Percentiles rank a stretch among this genome's conserved stretches.
Conservation (phyloP, 2,113 vertebrate genomes). For the Pelodiscus sinensis region DNA sequence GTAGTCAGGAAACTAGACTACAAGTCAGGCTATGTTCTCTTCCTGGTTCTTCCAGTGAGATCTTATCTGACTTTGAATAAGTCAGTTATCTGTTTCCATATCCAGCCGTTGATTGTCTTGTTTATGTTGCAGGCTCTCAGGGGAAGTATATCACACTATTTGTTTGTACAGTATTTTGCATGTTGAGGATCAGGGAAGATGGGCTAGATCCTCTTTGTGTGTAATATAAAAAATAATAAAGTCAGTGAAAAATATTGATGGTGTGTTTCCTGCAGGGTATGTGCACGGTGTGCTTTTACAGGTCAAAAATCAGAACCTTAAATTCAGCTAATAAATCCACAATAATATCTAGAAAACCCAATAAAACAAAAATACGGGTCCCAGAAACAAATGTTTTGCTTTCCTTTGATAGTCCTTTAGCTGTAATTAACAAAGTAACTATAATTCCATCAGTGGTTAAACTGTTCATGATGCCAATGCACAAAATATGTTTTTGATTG, state of each 20-base stretch:
- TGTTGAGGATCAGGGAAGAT: too few species aligned
- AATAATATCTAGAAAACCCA: too few species aligned
- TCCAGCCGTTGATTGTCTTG: too few species aligned
- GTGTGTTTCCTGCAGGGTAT: background rate
- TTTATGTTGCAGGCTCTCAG: too few species aligned
- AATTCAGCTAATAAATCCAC: background rate
- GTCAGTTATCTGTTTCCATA: too few species aligned
- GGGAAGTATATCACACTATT: too few species aligned
- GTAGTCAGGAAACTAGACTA: too few species aligned
- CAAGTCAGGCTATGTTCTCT: too few species aligned
- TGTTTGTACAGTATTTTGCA: too few species aligned
- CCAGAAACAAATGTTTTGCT: background rate
- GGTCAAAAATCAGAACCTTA: background rate
- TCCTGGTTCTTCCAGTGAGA: too few species aligned
- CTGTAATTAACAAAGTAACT: background rate
- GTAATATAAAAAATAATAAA: background rate
- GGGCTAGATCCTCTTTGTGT: too few species aligned
- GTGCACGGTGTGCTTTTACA: background rate
- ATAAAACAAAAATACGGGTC: background rate
- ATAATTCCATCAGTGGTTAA: background rate
- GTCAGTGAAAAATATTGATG: background rate
- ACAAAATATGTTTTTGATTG: background rate
- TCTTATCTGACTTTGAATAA: too few species aligned
- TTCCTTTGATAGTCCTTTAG: background rate
- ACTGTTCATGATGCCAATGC: background rate